Evolutionary conservation across 2,113 vertebrate species (phyloP).

Genomic region (Passer domesticus): DNA sequence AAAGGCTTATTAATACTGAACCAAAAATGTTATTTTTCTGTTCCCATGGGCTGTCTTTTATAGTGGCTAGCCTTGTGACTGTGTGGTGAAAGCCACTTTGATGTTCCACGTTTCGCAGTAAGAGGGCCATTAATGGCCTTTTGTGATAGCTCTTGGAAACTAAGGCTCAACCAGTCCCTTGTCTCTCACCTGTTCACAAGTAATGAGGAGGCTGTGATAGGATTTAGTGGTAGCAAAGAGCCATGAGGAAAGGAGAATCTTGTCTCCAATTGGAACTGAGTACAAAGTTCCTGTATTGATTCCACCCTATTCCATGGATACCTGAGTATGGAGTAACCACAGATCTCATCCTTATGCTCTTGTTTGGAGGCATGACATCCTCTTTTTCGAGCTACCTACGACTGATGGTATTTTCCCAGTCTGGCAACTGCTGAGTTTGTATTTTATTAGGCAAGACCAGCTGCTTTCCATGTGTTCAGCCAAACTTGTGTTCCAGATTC

Average conservation of each 20-base stretch:
- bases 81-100: background rate
- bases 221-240: background rate
- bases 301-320: background rate
- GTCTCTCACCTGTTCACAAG: background rate
- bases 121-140: background rate
- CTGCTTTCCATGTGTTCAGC: background rate
- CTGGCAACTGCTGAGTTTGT: background rate
- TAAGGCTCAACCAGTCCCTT: background rate
- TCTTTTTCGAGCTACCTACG: background rate
- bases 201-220: background rate
- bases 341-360: background rate
- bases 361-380: rapidly evolving
- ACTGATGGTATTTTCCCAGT: background rate
- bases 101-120: background rate
- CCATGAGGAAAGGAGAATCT: background rate
- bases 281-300: background rate
- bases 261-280: background rate
- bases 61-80: background rate
- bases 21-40: background rate
- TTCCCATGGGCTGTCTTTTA: background rate
- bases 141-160: background rate
- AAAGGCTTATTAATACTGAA: background rate
- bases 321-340: background rate
- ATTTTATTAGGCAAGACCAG: background rate
- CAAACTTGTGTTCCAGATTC: background rate